Conservation (phyloP, 2,888 invertebrate genomes). For the Micoletzkya japonica region DNA sequence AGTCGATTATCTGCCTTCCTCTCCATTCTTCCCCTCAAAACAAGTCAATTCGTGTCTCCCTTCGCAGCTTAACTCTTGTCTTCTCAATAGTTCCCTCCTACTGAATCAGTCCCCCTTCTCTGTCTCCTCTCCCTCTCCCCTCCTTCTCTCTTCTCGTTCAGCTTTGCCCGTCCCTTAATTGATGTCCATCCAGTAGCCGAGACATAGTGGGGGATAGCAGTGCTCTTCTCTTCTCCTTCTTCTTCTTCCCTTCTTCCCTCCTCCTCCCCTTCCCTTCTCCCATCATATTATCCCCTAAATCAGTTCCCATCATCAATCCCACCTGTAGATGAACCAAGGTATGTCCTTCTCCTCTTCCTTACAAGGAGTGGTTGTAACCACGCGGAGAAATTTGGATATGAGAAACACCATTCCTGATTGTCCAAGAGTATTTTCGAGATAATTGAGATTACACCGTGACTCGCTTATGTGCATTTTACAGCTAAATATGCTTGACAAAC, state of each 20-base stretch:
- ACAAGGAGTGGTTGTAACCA: too few species aligned
- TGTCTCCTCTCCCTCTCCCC: slow-evolving; percentile 9
- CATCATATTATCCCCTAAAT: background rate
- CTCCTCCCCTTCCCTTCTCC: slow-evolving; percentile 3
- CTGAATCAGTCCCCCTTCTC: slow-evolving; percentile 21
- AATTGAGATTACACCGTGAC: too few species aligned
- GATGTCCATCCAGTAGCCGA: slow-evolving; percentile 16
- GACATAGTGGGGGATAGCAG: background rate
- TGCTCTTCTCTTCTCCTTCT: background rate
- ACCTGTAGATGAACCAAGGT: background rate
- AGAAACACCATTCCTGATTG: too few species aligned
- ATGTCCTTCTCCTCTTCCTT: background rate
- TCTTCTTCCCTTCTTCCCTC: background rate
- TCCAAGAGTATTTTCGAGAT: too few species aligned
- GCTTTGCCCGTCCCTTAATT: slow-evolving; percentile 13
- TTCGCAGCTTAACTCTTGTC: background rate
- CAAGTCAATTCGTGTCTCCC: background rate
- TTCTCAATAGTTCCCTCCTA: background rate
- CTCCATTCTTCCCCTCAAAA: background rate
- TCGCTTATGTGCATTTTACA: too few species aligned
- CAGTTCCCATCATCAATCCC: background rate
- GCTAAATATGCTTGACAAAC: too few species aligned
- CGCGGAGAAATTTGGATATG: too few species aligned
- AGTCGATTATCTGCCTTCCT: background rate
- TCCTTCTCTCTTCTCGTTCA: background rate